These are phyloP conservation scores for Xiphias gladius DNA, from an alignment of 2,113 vertebrate species.

Conservation along the genomic window DNA sequence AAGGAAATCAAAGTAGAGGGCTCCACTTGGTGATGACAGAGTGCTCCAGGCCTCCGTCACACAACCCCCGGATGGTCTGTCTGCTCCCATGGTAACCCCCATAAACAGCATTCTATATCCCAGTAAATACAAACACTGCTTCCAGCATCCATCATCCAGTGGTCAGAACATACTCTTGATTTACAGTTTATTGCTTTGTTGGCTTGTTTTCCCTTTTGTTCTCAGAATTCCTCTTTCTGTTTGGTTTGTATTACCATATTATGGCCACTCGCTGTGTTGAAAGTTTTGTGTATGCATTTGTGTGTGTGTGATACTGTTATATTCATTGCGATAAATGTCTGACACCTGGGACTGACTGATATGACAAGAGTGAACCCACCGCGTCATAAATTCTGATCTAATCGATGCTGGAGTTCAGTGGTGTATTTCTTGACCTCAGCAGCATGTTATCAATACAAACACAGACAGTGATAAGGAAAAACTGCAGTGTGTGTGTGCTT, in stretches of 20 bases:
- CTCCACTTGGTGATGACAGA: conserved; percentile 69
- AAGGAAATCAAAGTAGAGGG: conserved; percentile 74
- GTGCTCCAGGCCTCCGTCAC: conserved; percentile 49
- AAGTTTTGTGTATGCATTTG: conserved; percentile 40
- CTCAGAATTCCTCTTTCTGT: conserved; percentile 58
- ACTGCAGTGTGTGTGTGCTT: neutral
- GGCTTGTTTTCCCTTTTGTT: conserved; percentile 56
- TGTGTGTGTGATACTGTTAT: conserved; percentile 10
- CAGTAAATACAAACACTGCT: conserved; percentile 68
- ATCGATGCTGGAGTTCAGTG: conserved; percentile 19
- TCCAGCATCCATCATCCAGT: conserved; percentile 62
- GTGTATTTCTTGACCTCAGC: conserved; percentile 27
- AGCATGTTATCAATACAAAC: conserved; percentile 25
- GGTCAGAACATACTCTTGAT: conserved; percentile 62
- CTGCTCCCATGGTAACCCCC: conserved; percentile 73
- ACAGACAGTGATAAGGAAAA: conserved; percentile 33
- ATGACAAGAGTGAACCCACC: conserved; percentile 33
- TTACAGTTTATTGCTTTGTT: conserved; percentile 63
- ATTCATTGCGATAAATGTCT: conserved; percentile 31
- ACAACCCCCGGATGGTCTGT: conserved; percentile 65
- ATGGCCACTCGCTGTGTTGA: conserved; percentile 40
- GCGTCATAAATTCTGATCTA: conserved; percentile 3
- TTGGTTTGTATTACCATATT: conserved; percentile 57
- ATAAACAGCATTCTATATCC: conserved; percentile 59
- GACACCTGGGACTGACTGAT: conserved; percentile 41